Evolutionary conservation across 2,888 invertebrate species (phyloP).

Genomic region (Sericinus montela): DNA sequence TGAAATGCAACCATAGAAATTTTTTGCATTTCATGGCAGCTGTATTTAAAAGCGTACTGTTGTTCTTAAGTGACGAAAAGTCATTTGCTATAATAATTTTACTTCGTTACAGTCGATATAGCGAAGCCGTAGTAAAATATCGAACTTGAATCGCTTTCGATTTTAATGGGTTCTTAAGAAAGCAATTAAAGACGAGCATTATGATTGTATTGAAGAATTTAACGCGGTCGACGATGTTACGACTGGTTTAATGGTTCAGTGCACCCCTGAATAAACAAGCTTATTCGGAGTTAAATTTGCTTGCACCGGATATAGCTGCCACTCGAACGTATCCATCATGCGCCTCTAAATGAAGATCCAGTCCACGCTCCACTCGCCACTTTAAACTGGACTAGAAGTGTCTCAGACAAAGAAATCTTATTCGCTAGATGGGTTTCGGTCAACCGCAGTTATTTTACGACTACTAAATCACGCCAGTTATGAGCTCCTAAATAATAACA

Average conservation of each 20-base stretch:
- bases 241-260: slow-evolving; percentile 73
- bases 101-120: slow-evolving; percentile 56
- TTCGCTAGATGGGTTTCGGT: slow-evolving; percentile 46
- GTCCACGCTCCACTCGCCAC: slow-evolving; percentile 32
- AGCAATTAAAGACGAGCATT: slow-evolving; percentile 71
- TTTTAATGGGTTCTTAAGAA: slow-evolving; percentile 72
- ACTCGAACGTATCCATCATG: slow-evolving; percentile 66
- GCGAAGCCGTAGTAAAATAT: slow-evolving; percentile 46
- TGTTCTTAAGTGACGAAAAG: slow-evolving; percentile 24
- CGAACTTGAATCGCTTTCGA: slow-evolving; percentile 59
- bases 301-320: slow-evolving; percentile 73
- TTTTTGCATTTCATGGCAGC: slow-evolving; percentile 28
- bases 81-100: slow-evolving; percentile 35
- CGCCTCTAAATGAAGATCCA: slow-evolving; percentile 51
- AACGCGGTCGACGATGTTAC: slow-evolving; percentile 69
- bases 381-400: slow-evolving; percentile 40
- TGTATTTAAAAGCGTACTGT: not conserved
- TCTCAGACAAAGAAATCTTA: slow-evolving; percentile 40
- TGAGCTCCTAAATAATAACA: slow-evolving; percentile 73
- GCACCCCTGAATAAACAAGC: slow-evolving; percentile 76
- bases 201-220: slow-evolving; percentile 75
- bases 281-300: slow-evolving; percentile 74
- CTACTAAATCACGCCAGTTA: slow-evolving; percentile 69
- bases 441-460: slow-evolving; percentile 60
- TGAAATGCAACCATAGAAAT: slow-evolving; percentile 49